Percentiles rank a stretch among this genome's conserved stretches.
These are phyloP conservation scores for Contarinia nasturtii DNA, from an alignment of 1,140 invertebrate species.

Conservation along the genomic window DNA sequence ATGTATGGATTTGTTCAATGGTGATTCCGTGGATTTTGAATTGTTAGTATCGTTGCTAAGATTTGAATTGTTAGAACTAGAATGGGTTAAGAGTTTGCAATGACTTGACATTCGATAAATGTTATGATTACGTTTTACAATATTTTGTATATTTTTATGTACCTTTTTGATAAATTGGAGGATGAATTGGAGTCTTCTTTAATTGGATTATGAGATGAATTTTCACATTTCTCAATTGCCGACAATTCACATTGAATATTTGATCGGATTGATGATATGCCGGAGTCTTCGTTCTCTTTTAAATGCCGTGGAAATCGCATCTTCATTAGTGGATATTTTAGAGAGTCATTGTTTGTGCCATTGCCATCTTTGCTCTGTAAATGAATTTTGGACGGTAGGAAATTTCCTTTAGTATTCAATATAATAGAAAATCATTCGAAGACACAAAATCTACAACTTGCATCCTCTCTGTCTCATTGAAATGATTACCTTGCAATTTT, in stretches of 20 bases:
- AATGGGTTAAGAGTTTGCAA: not conserved
- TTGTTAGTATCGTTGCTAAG: not conserved
- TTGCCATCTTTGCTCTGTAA: constrained; percentile 2
- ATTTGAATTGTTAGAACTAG: not conserved
- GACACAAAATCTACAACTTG: too few species aligned
- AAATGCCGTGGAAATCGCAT: not conserved
- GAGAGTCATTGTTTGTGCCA: too few species aligned
- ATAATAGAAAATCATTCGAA: too few species aligned
- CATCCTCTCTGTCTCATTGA: constrained; percentile 10
- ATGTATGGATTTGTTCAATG: not conserved
- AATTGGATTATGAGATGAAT: constrained; percentile 7
- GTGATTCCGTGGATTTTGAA: not conserved
- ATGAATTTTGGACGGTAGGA: not conserved
- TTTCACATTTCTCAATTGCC: constrained; percentile 18
- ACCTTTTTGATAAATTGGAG: not conserved
- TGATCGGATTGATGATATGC: constrained; percentile 6
- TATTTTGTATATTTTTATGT: not conserved
- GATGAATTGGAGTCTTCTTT: too few species aligned
- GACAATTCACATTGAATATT: constrained; percentile 14
- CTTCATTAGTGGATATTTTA: too few species aligned
- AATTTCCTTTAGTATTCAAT: too few species aligned
- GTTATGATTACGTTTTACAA: not conserved
- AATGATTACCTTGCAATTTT: not conserved
- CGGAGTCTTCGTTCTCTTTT: constrained; percentile 18
- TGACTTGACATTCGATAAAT: not conserved